Evolutionary conservation across 2,113 vertebrate genomes (phyloP), one percentile per base, ranked within the genome.

Genomic region (Equus quagga): DNA sequence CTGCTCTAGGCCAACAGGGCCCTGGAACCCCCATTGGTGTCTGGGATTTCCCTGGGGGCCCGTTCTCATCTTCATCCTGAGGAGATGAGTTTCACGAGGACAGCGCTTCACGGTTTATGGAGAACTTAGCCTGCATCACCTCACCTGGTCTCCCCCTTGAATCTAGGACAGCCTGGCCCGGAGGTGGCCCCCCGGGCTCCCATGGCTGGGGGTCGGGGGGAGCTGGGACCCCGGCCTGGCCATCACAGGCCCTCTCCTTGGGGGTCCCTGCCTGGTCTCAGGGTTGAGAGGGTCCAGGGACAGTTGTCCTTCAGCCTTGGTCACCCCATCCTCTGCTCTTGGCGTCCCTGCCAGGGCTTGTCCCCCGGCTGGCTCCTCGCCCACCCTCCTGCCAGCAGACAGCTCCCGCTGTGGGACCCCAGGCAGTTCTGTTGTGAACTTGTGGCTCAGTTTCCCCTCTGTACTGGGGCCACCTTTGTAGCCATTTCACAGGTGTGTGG

Each of bases 271-370:
- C 72, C 26, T 49, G 54, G n/a, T 80, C 54, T 94, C 46, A 33
- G 72, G 36, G 51, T 31, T n/a, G 33, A 26, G 51, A 46, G 64
- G 69, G 88, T 6, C 12, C 1, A 17, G 31, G 49, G 41, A 6
- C 44, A 14, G 31, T 0, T 28, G 2, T 3, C 21, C 23, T 10
- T 31, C 15, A 24, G 19, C 54, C 18, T 0, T 1, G 23, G 36
- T n/a, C 36, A 21, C 26, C 7, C 26, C 44, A 1, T 26, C 28
- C 36, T 46, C 15, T 51, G 82, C 15, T 76, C 44, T 33, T 13
- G 14, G 84, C 4, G 5, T 69, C 94, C 54, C 19, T 5, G 62
- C 33, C 26, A 6, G 70, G 79, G 41, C 41, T 64, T 26, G 3
- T 9, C 44, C 33, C 24, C 31, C 24, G 0, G 1, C 17, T 44